Base-by-base conservation (phyloP, 2,113 vertebrate species). In the Gulo gulo region DNA sequence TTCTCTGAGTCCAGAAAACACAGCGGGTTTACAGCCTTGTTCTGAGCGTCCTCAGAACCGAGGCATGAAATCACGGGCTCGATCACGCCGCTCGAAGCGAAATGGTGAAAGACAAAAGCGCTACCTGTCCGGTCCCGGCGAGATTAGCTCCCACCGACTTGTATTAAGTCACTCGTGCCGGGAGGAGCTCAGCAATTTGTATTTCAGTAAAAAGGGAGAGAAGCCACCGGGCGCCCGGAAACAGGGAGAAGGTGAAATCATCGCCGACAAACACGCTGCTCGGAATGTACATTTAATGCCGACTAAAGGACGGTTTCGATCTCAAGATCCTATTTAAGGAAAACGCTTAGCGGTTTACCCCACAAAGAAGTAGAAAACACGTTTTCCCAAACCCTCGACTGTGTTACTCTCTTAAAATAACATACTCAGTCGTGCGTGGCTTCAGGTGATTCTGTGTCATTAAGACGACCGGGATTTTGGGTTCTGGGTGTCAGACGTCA, bases 121-220 rank as follows among this genome's bases (percentile, higher is more conserved):
- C 47, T 14, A 13, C 12, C 36, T n/a, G 88, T 74, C 90, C 31
- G 67, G 76, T 1, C 34, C 88, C 95, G 79, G 24, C 7, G 2
- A n/a, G 59, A 87, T 84, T 50, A 67, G 88, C 94, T 81, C 74
- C 88, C 39, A 85, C 50, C 79, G 55, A 71, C 76, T 36, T 34
- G 31, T 23, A 24, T 55, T n/a, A 74, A 81, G 83, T 94, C 81
- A 47, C 4, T 7, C 2, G 55, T n/a, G 73, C 73, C 88, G 3
- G 78, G 71, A 93, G 74, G 36, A 61, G 85, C 73, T 84, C 69
- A 65, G 57, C 81, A 26, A 91, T 95, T 81, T 95, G 74, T 87
- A 84, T 74, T 90, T 67, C 83, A 87, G 92, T 59, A 74, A 83
- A 95, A 94, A 88, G 39, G 36, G 63, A 63, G 83, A 47, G 94